Evolutionary conservation across 2,113 vertebrate genomes (phyloP), one percentile per base, ranked within the genome.

Genomic region (Neogale vison): DNA sequence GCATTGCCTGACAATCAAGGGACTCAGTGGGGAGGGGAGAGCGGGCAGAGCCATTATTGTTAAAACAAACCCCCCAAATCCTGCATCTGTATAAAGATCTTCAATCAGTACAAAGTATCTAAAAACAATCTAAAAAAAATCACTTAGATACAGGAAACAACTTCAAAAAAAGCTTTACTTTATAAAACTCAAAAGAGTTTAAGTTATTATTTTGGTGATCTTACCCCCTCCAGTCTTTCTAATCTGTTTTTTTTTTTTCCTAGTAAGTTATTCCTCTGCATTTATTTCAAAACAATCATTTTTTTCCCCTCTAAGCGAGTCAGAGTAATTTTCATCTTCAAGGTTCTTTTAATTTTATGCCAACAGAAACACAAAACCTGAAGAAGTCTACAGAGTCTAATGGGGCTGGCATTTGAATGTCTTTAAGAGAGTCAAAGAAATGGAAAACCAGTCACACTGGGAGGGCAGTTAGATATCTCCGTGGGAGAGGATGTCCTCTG

Each of bases 341-440:
- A 86, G 74, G 14, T 95, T 92, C 83, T 92, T 94, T 88, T 55
- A 67, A 97, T 84, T 85, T 69, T 84, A 50, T 84, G 90, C 85
- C 76, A 82, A 90, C 45, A 69, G 42, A 52, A 55, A 95, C 76
- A 97, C 84, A 95, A 97, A 97, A 42, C 76, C 67, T 59, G 24
- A 50, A 92, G 76, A 97, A 88, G 71, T 91, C 21, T 88, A 57
- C 82, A 61, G 42, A 90, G 36, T 94, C 47, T 96, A 95, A 88
- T 96, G 77, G 76, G 77, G 96, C 94, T 88, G 88, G 93, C 90
- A 96, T 97, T 92, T 90, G 87, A 80, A 96, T 76, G 63, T 95
- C 90, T 72, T 93, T 92, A 76, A 87, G 69, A 93, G 92, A 92
- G 92, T 83, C 72, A 90, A 92, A 97, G 95, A 93, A 88, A 94